These are phyloP conservation scores for Cephus sareptanus DNA, from an alignment of 2,888 invertebrate genomes.

Conservation along the genomic window DNA sequence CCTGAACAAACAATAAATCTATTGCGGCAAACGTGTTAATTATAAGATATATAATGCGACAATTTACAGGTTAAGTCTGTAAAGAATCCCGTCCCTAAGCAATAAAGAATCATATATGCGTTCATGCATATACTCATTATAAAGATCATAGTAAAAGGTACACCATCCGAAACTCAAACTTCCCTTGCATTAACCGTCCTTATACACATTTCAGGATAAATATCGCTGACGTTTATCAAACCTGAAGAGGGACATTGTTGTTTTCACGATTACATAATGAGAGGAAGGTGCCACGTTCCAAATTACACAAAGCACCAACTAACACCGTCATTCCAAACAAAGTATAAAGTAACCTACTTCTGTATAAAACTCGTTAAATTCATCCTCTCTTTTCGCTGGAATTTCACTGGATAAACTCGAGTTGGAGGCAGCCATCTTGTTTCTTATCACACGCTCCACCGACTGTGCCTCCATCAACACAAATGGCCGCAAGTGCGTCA, in stretches of 20 bases:
- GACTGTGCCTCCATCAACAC: constrained; percentile 1
- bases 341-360: constrained; percentile 72
- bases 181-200: neutral
- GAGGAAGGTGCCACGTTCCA: neutral
- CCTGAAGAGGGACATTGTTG: constrained; percentile 1
- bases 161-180: neutral
- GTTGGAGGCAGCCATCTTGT: constrained; percentile 63
- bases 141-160: neutral
- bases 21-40: constrained; percentile 4
- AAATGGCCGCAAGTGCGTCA: neutral
- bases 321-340: neutral
- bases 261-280: constrained; percentile 25
- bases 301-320: neutral
- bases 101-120: neutral
- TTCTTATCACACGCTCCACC: constrained; percentile 21
- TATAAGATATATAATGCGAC: constrained; percentile 26
- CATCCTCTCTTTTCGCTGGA: constrained; percentile 72
- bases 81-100: neutral
- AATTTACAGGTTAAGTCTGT: constrained; percentile 27
- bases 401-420: constrained; percentile 57
- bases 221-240: constrained; percentile 34
- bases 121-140: neutral
- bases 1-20: constrained; percentile 70
- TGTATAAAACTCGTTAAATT: constrained; percentile 84
- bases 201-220: constrained; percentile 13